phyloP scores from a whole-genome alignment of 2,888 invertebrate species.

The Xylophagus ater region DNA sequence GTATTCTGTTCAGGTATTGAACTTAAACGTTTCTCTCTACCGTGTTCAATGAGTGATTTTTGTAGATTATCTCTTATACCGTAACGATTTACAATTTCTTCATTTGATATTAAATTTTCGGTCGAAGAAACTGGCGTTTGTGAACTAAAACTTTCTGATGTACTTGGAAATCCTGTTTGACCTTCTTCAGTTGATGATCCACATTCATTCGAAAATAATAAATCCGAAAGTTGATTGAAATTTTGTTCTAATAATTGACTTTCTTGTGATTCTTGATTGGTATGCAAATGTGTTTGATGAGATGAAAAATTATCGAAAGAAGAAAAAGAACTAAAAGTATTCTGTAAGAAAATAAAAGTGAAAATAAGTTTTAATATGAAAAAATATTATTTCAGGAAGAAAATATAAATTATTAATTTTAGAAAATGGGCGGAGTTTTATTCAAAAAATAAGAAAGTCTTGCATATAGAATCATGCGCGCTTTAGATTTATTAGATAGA shows the following conservation, averaged over 20 bases:
- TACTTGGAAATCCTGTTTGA: slow-evolving; percentile 23
- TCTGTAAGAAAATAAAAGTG: slow-evolving; percentile 29
- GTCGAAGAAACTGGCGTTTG: slow-evolving; percentile 26
- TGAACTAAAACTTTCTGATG: slow-evolving; percentile 26
- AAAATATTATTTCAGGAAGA: too few relatives aligned
- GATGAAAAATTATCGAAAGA: slow-evolving; percentile 38
- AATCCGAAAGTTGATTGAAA: slow-evolving; percentile 30
- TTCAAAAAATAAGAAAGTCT: background rate
- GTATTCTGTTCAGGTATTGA: slow-evolving; percentile 33
- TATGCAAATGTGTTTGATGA: slow-evolving; percentile 29
- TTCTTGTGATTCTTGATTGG: slow-evolving; percentile 21
- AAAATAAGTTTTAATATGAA: background rate
- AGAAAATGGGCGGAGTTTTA: slow-evolving; percentile 6
- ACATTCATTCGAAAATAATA: slow-evolving; percentile 37
- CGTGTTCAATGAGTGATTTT: slow-evolving; percentile 25
- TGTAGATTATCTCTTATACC: too few relatives aligned
- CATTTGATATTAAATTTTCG: slow-evolving; percentile 15
- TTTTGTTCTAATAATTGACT: slow-evolving; percentile 28
- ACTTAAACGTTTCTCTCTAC: slow-evolving; percentile 31
- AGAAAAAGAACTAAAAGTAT: slow-evolving; percentile 39
- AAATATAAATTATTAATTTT: too few relatives aligned
- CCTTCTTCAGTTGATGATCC: slow-evolving; percentile 23
- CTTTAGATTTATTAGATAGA: too few relatives aligned
- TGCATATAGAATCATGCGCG: background rate
- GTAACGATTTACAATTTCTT: too few relatives aligned